phyloP scores from a whole-genome alignment of 2,888 invertebrate species.

The Drosophila falleni region DNA sequence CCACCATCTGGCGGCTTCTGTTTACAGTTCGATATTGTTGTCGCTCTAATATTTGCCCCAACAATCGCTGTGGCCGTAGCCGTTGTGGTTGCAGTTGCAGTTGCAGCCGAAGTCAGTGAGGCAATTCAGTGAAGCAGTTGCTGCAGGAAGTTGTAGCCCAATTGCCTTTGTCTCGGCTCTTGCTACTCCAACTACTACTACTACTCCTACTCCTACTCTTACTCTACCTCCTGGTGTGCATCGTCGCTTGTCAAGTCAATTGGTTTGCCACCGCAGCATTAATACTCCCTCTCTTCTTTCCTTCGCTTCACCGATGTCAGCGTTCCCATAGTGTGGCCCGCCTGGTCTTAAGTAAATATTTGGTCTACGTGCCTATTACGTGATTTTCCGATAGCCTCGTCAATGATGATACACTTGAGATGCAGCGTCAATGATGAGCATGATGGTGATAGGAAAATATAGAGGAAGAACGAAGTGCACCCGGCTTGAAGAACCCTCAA shows the following conservation, averaged over 20 bases:
- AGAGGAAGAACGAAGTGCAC: neutral
- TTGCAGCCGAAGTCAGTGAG: conserved; percentile 2
- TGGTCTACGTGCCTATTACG: conserved; percentile 79
- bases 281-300: conserved; percentile 24
- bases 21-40: neutral
- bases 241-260: conserved; percentile 65
- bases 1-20: conserved; percentile 5
- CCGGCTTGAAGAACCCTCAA: neutral
- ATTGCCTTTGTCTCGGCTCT: conserved; percentile 6
- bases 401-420: conserved; percentile 52
- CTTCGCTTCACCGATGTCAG: neutral
- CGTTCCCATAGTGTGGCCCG: conserved; percentile 26
- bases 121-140: conserved; percentile 32
- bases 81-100: neutral
- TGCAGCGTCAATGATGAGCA: conserved; percentile 48
- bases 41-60: neutral
- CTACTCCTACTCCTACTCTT: neutral
- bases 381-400: conserved; percentile 74
- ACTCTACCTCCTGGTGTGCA: neutral
- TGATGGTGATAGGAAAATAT: conserved; percentile 10
- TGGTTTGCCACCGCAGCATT: conserved; percentile 71
- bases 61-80: neutral
- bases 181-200: neutral
- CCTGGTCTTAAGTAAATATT: conserved; percentile 74
- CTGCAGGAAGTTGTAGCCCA: conserved; percentile 15